A percentile compares a stretch with the other conserved stretches of the same genome.
Evolutionary conservation across 2,888 invertebrate species (phyloP).

Genomic region (Pteria penguin): DNA sequence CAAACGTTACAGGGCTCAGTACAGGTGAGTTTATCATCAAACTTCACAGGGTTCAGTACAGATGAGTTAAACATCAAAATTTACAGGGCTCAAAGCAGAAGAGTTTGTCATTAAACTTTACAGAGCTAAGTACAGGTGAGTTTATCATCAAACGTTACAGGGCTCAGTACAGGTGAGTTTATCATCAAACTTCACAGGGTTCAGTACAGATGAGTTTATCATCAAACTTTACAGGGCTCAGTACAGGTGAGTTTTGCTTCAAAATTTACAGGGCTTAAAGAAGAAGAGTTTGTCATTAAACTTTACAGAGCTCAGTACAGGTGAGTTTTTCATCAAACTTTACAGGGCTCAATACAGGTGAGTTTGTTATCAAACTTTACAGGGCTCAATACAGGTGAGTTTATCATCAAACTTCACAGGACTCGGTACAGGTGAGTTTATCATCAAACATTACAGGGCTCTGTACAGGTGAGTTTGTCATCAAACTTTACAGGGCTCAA

Average conservation of each 20-base stretch:
- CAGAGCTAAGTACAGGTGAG: constrained; percentile 92
- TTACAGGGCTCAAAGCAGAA: background rate
- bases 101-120: background rate
- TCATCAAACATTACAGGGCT: too few species aligned
- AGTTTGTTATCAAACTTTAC: too few species aligned
- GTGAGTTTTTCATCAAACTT: background rate
- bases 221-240: too few species aligned
- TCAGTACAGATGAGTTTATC: too few species aligned
- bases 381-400: background rate
- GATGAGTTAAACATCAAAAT: constrained; percentile 77
- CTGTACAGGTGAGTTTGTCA: background rate
- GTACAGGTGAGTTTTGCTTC: background rate
- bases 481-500: background rate
- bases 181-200: background rate
- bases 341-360: too few species aligned
- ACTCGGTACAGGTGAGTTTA: too few species aligned
- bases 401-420: background rate
- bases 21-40: background rate
- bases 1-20: background rate
- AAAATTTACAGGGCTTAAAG: background rate
- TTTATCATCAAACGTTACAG: background rate
- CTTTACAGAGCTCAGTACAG: background rate
- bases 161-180: background rate
- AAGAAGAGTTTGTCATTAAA: too few species aligned
- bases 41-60: constrained; percentile 91